Conservation (phyloP, 2,797 vertebrate genomes). For the Coregonus sp. region DNA sequence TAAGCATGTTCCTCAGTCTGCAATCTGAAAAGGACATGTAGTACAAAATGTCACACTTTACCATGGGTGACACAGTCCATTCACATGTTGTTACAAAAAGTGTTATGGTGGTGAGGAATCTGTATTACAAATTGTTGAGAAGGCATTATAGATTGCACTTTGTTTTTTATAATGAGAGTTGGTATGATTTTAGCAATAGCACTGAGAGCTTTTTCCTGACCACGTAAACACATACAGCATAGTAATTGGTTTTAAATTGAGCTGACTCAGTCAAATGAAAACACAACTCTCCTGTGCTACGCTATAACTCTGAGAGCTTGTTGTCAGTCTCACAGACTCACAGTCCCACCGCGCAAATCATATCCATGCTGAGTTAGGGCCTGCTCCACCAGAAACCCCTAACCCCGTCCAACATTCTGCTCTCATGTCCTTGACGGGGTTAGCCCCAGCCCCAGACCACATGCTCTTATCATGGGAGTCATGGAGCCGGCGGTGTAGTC, state of each 20-base stretch:
- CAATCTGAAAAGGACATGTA: not conserved
- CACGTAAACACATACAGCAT: not conserved
- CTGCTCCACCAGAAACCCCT: not conserved
- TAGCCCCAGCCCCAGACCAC: constrained; percentile 47
- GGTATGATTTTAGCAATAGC: not conserved
- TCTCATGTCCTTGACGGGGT: constrained; percentile 23
- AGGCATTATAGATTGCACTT: not conserved
- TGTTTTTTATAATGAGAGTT: not conserved
- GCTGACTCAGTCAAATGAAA: constrained; percentile 25
- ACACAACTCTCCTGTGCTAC: not conserved
- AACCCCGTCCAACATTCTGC: constrained; percentile 21
- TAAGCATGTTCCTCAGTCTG: constrained; percentile 11
- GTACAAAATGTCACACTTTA: no score
- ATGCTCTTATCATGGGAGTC: constrained; percentile 27
- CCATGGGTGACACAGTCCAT: no score
- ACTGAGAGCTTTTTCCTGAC: not conserved
- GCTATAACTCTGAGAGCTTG: not conserved
- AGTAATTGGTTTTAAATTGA: constrained; percentile 34
- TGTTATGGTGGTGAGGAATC: not conserved
- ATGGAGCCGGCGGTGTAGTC: constrained; percentile 18
- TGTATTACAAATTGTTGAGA: not conserved
- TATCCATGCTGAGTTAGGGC: constrained; percentile 40
- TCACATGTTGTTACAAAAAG: not conserved
- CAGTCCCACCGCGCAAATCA: not conserved
- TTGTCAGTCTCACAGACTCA: constrained; percentile 1